These are phyloP conservation scores for Tenthredo mesomela DNA, from an alignment of 2,888 invertebrate genomes.

Conservation along the genomic window DNA sequence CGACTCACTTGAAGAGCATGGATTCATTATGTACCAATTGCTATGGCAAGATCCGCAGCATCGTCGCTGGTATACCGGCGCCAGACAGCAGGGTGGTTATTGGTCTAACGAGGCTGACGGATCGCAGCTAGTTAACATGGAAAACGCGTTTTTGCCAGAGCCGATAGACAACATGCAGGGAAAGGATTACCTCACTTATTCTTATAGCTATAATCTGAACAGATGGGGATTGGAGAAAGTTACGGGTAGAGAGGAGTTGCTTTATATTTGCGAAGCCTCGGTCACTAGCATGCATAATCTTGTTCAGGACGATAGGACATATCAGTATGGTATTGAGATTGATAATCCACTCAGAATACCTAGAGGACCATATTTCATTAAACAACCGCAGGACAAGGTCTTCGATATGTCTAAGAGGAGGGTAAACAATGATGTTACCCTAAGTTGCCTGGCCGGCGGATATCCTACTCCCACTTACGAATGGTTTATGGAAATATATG, in stretches of 20 bases:
- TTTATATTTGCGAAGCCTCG: constrained; percentile 94
- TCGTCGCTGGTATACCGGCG: constrained; percentile 92
- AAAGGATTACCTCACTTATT: constrained; percentile 89
- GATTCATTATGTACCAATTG: constrained; percentile 91
- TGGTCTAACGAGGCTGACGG: constrained; percentile 93
- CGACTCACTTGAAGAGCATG: constrained; percentile 91
- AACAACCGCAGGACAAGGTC: constrained; percentile 90
- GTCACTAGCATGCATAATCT: constrained; percentile 86
- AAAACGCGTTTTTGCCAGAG: constrained; percentile 90
- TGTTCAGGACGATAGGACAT: constrained; percentile 87
- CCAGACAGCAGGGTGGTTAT: constrained; percentile 86
- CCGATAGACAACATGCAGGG: constrained; percentile 78
- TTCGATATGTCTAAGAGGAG: constrained; percentile 89
- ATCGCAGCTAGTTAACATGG: constrained; percentile 87
- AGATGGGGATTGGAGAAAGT: constrained; percentile 93
- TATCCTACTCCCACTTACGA: constrained; percentile 94
- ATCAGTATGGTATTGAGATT: constrained; percentile 92
- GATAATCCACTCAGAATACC: constrained; percentile 90
- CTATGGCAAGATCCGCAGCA: constrained; percentile 91
- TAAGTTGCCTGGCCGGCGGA: constrained; percentile 91
- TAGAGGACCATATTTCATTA: constrained; percentile 92
- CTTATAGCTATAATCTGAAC: constrained; percentile 80
- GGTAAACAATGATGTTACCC: constrained; percentile 86
- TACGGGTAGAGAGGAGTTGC: constrained; percentile 86
- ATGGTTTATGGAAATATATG: constrained; percentile 94